Evolutionary conservation across 2,113 vertebrate species (phyloP).

Genomic region (Actenoides lindsayi): DNA sequence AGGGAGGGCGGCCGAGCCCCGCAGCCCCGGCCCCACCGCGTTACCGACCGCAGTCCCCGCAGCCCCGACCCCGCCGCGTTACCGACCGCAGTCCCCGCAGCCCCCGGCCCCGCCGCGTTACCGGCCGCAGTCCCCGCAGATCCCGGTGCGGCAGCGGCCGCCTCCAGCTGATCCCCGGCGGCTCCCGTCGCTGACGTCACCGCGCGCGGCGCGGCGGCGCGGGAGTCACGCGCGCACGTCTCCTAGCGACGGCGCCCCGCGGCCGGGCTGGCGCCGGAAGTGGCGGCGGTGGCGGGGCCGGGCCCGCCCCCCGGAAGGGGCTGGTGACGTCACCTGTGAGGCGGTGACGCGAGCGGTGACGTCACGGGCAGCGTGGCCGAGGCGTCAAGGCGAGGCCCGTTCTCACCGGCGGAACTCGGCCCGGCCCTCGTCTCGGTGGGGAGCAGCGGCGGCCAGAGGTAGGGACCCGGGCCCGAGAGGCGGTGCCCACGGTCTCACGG

Average conservation of each 20-base stretch:
- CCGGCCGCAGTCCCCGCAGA: background rate
- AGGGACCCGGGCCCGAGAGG: background rate
- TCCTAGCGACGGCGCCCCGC: background rate
- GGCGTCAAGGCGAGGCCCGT: background rate
- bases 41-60: background rate
- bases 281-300: fast-evolving
- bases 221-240: background rate
- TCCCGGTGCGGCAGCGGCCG: background rate
- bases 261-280: background rate
- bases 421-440: background rate
- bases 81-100: too few relatives aligned
- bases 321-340: fast-evolving
- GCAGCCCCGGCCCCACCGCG: background rate
- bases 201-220: background rate
- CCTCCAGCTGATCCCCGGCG: background rate
- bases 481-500: too few relatives aligned
- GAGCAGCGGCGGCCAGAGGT: background rate
- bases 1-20: too few relatives aligned
- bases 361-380: fast-evolving
- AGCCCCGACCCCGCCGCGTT: too few relatives aligned
- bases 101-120: background rate
- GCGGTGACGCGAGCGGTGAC: fast-evolving
- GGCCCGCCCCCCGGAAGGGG: fast-evolving
- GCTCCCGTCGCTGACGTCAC: constrained; percentile 1
- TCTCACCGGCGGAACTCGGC: background rate